Base-by-base conservation (phyloP, 1,140 invertebrate genomes). In the Nephila pilipes region DNA sequence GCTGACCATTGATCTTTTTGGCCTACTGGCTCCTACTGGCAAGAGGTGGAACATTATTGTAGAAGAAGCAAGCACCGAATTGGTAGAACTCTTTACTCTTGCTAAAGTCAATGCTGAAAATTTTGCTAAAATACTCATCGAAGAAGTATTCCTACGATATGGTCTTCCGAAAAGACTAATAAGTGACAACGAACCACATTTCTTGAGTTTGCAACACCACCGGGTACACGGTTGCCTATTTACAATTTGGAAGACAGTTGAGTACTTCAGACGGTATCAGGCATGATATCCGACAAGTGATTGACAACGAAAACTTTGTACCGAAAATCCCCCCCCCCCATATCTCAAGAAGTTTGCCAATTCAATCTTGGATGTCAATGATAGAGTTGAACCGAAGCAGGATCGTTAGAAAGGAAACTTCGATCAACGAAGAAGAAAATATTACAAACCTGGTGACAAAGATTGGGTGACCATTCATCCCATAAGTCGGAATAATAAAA, bases 81-180 rank as follows among this genome's bases (percentile, higher is more conserved):
- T 85, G 87, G 65, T 93, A 14, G 85, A 93, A n/a, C 46, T 93
- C 25, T 93, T 93, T 36, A 22, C 69, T 22, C 32, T 93, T 36
- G 5, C 20, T 25, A 22, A 79, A 6, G 54, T 63, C 10, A 80
- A 60, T 36, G 87, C 65, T 0, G 29, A 22, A 60, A 57, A 57
- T 36, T 79, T 38, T 88, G 54, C 87, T 0, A 93, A 55, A 58
- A 63, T 18, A 8, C 18, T 93, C 18, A n/a, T 60, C 18, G 60
- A 93, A 54, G 88, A 92, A 89, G 54, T 93, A 20, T 85, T 90
- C 22, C n/a, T 79, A 4, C 1, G 90, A 3, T 94, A 92, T 94
- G 93, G 93, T 16, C n/a, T 87, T 32, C 81, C 89, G 6, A 10
- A 60, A 20, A 0, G 22, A 46, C 2, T 91, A 20, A 91, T 94